A percentile compares a stretch with the other conserved stretches of the same genome.
Conservation (phyloP, 2,113 vertebrate genomes). For the Gallinago undulata region DNA sequence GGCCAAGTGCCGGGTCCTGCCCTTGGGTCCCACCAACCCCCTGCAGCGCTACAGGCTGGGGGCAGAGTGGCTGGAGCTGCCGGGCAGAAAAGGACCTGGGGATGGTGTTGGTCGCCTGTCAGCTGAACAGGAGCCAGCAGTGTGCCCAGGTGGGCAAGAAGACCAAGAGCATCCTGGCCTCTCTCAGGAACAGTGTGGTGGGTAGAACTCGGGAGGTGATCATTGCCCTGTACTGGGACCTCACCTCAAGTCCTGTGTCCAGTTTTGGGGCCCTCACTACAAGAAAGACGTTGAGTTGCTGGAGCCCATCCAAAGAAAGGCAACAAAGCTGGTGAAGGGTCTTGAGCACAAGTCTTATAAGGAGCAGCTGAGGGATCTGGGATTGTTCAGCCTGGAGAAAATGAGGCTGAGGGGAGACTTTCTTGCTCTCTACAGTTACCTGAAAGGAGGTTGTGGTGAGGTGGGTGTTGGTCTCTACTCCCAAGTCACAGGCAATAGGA, state of each 20-base stretch:
- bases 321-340: background rate
- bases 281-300: background rate
- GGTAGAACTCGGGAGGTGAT: background rate
- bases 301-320: background rate
- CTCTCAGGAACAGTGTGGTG: background rate
- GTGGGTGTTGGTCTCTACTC: background rate
- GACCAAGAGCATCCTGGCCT: background rate
- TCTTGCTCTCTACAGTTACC: background rate
- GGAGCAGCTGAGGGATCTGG: background rate
- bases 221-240: background rate
- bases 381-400: background rate
- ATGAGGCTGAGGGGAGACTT: background rate
- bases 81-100: too few relatives aligned
- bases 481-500: background rate
- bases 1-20: too few relatives aligned
- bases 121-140: too few relatives aligned
- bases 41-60: too few relatives aligned
- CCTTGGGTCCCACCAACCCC: too few relatives aligned
- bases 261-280: background rate
- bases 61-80: too few relatives aligned
- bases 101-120: too few relatives aligned
- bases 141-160: too few relatives aligned
- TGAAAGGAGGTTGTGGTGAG: background rate
- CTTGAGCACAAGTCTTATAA: background rate
- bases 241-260: background rate